Evolutionary conservation across 2,113 vertebrate genomes (phyloP), one percentile per base, ranked within the genome.

Genomic region (Danionella cerebrum): DNA sequence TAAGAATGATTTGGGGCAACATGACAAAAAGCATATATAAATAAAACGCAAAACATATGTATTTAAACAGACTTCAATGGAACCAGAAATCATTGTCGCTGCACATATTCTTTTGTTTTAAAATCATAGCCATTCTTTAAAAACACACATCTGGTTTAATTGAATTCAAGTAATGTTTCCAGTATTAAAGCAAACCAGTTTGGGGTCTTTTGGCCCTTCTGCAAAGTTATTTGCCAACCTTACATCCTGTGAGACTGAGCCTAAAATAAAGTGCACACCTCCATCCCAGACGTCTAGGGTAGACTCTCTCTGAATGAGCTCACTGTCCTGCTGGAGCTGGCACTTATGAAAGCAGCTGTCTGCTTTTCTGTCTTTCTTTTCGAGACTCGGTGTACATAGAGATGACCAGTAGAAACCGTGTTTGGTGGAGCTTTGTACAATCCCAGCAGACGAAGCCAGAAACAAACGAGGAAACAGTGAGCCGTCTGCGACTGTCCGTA

Each of bases 401-500:
- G n/a, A n/a, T n/a, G n/a, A n/a, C n/a, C n/a, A n/a, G n/a, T n/a
- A n/a, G n/a, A n/a, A n/a, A n/a, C n/a, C n/a, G n/a, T n/a, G n/a
- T n/a, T n/a, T n/a, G n/a, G n/a, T n/a, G n/a, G n/a, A n/a, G n/a
- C n/a, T n/a, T n/a, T n/a, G n/a, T n/a, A n/a, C 3, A 29, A 36
- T 52, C 31, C 7, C 25, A 22, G 52, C 68, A 67, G 50, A 63
- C 33, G 45, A 48, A n/a, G n/a, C n/a, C n/a, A n/a, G n/a, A n/a
- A n/a, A n/a, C n/a, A n/a, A n/a, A n/a, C 41, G 55, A 45, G 63
- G 38, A 44, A 67, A 67, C 73, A 67, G 33, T 63, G 57, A 24
- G 5, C 24, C 63, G 70, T 71, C 60, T 64, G 42, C 73, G 55
- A 44, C 62, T 39, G 58, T 77, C 68, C 69, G 41, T 69, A 65